Evolutionary conservation across 2,888 invertebrate genomes (phyloP), one percentile per base, ranked within the genome.

Genomic region (Chloroclystis v-ata): DNA sequence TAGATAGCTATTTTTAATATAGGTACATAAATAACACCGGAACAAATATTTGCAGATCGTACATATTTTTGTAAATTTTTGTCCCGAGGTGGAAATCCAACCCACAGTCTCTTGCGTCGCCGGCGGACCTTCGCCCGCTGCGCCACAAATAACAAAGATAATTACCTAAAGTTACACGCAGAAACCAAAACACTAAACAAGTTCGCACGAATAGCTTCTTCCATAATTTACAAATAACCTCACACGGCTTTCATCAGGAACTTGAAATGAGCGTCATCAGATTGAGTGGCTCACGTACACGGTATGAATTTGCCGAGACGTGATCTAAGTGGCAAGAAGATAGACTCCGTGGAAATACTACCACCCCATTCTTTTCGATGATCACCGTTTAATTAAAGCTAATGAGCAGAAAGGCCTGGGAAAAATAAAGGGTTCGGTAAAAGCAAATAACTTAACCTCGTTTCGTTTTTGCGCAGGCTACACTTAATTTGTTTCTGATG

Each of bases 291-390:
- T 71, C 79, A 79, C 79, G 79, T 78, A 62, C 65, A 45, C 63
- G 67, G 73, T 78, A 80, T 79, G 78, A 80, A 79, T 80, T 79
- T 76, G 75, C 60, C 49, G 58, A 55, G 54, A 76, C 79, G 79
- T 78, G 79, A 72, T 59, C 59, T 61, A 72, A 71, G 63, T 75
- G 67, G 67, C 63, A 72, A 62, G 32, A 33, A 16, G 69, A 76
- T 64, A 59, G 65, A 61, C 58, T 52, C 56, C 43, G 65, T 7
- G 6, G 14, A n/a, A 33, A 14, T 69, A 72, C 72, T 69, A 70
- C 60, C 54, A 54, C 57, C 65, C 59, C 66, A 69, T 75, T 73
- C 72, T 75, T 73, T 68, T 57, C 68, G 68, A 73, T 72, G 69
- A 73, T 72, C 59, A 61, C 59, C 67, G 56, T 62, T 70, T 72